These are phyloP conservation scores for Pangasianodon gigas DNA, from an alignment of 2,113 vertebrate genomes.

Conservation along the genomic window DNA sequence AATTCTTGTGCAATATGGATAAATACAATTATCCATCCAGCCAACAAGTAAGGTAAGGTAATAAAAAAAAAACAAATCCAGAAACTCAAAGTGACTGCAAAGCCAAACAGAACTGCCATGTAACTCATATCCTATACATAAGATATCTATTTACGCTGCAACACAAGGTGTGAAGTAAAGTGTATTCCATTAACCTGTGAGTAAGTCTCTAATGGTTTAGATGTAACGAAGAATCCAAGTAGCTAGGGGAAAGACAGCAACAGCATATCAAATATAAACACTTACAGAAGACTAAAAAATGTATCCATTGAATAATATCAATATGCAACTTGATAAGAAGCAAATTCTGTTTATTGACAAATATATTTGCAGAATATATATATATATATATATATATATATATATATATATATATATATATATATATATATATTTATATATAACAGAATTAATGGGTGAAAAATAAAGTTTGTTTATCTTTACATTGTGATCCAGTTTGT, in stretches of 20 bases:
- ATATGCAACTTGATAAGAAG: not conserved
- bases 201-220: not conserved
- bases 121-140: not conserved
- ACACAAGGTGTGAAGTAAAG: not conserved
- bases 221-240: not conserved
- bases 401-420: too few relatives aligned
- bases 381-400: too few relatives aligned
- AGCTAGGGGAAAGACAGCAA: not conserved
- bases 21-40: not conserved
- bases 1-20: not conserved
- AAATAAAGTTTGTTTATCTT: not conserved
- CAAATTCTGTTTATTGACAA: not conserved
- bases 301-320: not conserved
- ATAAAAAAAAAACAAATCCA: not conserved
- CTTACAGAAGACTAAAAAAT: not conserved
- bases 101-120: not conserved
- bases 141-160: not conserved
- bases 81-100: not conserved
- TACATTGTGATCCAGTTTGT: slow-evolving; percentile 58
- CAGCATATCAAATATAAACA: not conserved
- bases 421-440: too few relatives aligned
- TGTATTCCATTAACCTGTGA: not conserved
- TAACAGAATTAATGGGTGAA: not conserved
- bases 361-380: too few relatives aligned
- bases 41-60: not conserved